Evolutionary conservation across 92 coral and sea anemone species (phyloP).

Genomic region (Phymanthus crucifer): DNA sequence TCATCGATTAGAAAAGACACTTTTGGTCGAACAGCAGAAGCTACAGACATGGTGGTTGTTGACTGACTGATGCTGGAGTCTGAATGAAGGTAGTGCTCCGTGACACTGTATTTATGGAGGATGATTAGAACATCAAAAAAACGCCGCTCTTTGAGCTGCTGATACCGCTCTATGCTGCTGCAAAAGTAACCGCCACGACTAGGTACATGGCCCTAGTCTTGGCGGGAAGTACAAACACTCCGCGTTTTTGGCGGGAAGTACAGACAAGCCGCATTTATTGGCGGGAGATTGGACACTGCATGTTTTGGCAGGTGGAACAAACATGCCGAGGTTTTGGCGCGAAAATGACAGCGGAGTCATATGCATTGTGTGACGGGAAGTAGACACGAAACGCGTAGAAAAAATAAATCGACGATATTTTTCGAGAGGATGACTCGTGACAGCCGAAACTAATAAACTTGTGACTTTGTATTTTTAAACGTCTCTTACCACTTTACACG

Average conservation of each 20-base stretch:
- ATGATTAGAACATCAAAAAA: background rate
- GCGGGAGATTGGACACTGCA: background rate
- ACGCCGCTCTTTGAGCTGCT: background rate
- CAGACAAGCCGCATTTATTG: background rate
- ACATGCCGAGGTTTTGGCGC: too few relatives aligned
- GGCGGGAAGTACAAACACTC: background rate
- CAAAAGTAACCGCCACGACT: background rate
- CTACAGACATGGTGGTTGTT: constrained; percentile 13
- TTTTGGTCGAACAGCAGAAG: constrained; percentile 12
- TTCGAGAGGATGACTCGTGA: too few relatives aligned
- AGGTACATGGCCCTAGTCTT: background rate
- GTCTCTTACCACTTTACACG: too few relatives aligned
- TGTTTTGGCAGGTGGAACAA: too few relatives aligned
- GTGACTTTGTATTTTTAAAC: too few relatives aligned
- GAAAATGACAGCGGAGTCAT: background rate
- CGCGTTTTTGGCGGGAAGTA: background rate
- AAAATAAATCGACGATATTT: too few relatives aligned
- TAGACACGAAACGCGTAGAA: too few relatives aligned
- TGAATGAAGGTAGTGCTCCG: constrained; percentile 3
- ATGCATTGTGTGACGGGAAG: background rate
- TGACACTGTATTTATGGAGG: background rate
- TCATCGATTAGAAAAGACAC: constrained; percentile 24
- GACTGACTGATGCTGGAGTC: background rate
- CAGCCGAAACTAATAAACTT: too few relatives aligned
- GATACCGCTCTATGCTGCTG: background rate